These are phyloP conservation scores for Cepaea nemoralis DNA, from an alignment of 1,140 invertebrate genomes.

Conservation along the genomic window DNA sequence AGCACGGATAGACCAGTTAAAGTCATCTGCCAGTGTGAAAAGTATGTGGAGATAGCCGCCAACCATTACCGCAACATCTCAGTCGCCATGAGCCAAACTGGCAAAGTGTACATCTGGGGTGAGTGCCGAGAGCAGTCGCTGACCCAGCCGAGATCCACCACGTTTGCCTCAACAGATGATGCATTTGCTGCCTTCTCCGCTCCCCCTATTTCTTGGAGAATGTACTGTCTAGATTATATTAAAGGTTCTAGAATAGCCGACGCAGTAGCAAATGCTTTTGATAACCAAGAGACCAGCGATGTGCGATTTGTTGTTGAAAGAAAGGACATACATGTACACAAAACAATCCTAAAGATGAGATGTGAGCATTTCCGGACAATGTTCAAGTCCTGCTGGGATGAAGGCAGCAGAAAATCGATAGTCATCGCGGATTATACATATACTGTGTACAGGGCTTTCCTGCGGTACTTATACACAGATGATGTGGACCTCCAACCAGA, in stretches of 20 bases:
- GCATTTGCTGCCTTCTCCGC: conserved; percentile 78
- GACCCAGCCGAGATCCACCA: conserved; percentile 75
- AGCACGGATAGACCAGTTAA: conserved; percentile 75
- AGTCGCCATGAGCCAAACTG: conserved; percentile 77
- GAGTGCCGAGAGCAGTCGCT: conserved; percentile 78
- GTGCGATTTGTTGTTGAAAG: conserved; percentile 78
- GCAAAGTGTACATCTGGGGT: conserved; percentile 79
- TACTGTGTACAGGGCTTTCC: conserved; percentile 78
- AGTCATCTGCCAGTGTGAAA: conserved; percentile 73
- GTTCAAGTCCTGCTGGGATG: conserved; percentile 79
- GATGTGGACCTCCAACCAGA: conserved; percentile 77
- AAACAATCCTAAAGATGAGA: conserved; percentile 75
- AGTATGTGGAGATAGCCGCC: conserved; percentile 79
- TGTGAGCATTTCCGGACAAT: conserved; percentile 80
- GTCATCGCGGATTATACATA: conserved; percentile 78
- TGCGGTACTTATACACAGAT: conserved; percentile 81
- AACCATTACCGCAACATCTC: conserved; percentile 79
- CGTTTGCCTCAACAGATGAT: conserved; percentile 77
- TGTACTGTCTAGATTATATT: conserved; percentile 74
- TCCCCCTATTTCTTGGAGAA: conserved; percentile 77
- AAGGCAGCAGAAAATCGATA: conserved; percentile 76
- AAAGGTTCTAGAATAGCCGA: conserved; percentile 73
- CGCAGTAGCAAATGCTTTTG: conserved; percentile 76
- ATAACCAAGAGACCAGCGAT: conserved; percentile 78
- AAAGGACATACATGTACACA: conserved; percentile 79